phyloP scores from a whole-genome alignment of 2,113 vertebrate genomes.

The Amphiprion ocellaris region DNA sequence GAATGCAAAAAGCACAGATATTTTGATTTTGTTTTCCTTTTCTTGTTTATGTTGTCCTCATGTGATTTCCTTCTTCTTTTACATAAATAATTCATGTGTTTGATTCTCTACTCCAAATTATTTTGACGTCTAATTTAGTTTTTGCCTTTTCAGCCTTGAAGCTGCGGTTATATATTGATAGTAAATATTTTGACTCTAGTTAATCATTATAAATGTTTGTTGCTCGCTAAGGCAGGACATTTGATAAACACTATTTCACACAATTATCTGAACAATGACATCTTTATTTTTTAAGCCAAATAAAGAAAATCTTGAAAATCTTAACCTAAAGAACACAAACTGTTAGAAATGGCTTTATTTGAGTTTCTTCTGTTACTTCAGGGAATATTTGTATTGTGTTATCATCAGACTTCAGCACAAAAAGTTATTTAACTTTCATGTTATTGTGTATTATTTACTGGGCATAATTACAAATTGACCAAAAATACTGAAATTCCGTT shows the following conservation, averaged over 20 bases:
- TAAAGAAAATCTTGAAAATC: too few species aligned
- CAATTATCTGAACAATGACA: not conserved
- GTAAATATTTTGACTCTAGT: conserved; percentile 40
- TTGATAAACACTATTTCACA: not conserved
- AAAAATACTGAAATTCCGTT: not conserved
- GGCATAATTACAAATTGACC: not conserved
- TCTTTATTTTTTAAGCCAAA: too few species aligned
- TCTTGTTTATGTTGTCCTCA: not conserved
- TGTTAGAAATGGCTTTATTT: too few species aligned
- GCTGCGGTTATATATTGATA: conserved; percentile 5
- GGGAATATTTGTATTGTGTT: not conserved
- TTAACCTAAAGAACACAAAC: too few species aligned
- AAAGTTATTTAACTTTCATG: not conserved
- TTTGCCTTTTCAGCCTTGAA: conserved; percentile 18
- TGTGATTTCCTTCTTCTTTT: too few species aligned
- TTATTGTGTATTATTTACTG: not conserved
- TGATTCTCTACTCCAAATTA: not conserved
- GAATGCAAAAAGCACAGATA: not conserved
- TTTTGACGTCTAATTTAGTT: not conserved
- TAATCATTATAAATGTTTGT: conserved; percentile 37
- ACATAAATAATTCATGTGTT: too few species aligned
- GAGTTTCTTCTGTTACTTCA: too few species aligned
- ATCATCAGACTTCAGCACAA: not conserved
- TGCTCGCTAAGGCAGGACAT: not conserved
- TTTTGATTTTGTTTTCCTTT: not conserved